phyloP scores from a whole-genome alignment of 2,797 vertebrate species.

The Dendrocincla tyrannina region DNA sequence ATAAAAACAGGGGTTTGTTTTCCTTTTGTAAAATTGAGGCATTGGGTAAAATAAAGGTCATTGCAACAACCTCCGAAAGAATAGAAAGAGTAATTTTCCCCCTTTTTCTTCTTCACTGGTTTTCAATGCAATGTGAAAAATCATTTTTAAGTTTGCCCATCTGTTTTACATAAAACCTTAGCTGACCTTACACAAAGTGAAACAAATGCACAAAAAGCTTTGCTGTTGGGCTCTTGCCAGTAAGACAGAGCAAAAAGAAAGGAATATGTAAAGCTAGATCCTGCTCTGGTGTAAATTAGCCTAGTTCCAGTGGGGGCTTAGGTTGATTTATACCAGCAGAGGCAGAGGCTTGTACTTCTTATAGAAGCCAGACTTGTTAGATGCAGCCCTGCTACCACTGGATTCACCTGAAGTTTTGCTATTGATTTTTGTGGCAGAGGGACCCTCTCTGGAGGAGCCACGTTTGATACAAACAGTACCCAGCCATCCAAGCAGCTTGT shows the following conservation, averaged over 20 bases:
- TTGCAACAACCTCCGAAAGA: conserved; percentile 30
- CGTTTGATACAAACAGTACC: fast-evolving
- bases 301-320: conserved; percentile 8
- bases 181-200: conserved; percentile 58
- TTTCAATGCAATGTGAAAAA: conserved; percentile 48
- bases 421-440: neutral
- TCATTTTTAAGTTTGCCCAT: conserved; percentile 60
- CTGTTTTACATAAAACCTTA: conserved; percentile 66
- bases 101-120: conserved; percentile 32
- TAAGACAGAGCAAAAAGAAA: neutral
- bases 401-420: neutral
- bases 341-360: neutral
- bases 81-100: neutral
- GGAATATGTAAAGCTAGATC: conserved; percentile 33
- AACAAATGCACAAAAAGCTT: conserved; percentile 58
- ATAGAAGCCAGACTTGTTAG: neutral
- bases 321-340: conserved; percentile 45
- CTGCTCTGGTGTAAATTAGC: conserved; percentile 61
- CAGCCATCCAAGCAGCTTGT: no score
- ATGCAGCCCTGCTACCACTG: neutral
- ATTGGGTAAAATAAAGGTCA: conserved; percentile 56
- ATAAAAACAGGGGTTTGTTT: conserved; percentile 9
- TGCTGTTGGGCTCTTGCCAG: conserved; percentile 43
- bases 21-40: conserved; percentile 3
- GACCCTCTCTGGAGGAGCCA: neutral